Evolutionary conservation across 2,888 invertebrate species (phyloP).

Genomic region (Brenthis hecate): DNA sequence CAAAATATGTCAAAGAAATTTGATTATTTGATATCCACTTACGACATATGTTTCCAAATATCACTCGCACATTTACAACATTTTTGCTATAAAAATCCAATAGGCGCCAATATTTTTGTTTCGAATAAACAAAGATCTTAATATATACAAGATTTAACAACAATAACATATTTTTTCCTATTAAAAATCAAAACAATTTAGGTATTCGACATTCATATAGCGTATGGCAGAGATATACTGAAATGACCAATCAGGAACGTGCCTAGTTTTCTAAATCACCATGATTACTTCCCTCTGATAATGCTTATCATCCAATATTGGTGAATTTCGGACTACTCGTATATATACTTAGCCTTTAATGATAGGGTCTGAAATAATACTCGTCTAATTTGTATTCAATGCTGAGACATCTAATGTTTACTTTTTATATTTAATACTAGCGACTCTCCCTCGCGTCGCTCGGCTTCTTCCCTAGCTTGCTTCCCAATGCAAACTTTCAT

Average conservation of each 20-base stretch:
- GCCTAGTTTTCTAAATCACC: constrained; percentile 58
- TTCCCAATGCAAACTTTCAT: no score
- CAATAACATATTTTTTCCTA: constrained; percentile 10
- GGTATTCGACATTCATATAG: constrained; percentile 65
- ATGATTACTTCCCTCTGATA: constrained; percentile 52
- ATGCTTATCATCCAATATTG: constrained; percentile 24
- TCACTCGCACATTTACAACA: neutral
- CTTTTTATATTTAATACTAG: no score
- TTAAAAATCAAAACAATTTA: constrained; percentile 23
- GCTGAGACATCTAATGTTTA: no score
- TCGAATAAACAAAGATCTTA: neutral
- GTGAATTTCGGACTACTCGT: constrained; percentile 10
- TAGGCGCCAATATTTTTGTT: constrained; percentile 3
- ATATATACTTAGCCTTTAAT: constrained; percentile 1
- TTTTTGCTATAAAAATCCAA: constrained; percentile 4
- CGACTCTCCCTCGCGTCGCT: no score
- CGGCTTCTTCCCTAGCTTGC: no score
- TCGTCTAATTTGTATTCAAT: neutral
- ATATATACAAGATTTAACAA: neutral
- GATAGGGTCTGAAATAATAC: neutral
- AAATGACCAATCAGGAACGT: constrained; percentile 79
- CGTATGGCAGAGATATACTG: constrained; percentile 77
- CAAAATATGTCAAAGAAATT: no score
- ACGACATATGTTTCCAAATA: neutral
- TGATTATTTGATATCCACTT: neutral